Percentiles rank a stretch among this genome's conserved stretches.
Conservation (phyloP, 2,888 invertebrate species). For the Sphinx pinastri region DNA sequence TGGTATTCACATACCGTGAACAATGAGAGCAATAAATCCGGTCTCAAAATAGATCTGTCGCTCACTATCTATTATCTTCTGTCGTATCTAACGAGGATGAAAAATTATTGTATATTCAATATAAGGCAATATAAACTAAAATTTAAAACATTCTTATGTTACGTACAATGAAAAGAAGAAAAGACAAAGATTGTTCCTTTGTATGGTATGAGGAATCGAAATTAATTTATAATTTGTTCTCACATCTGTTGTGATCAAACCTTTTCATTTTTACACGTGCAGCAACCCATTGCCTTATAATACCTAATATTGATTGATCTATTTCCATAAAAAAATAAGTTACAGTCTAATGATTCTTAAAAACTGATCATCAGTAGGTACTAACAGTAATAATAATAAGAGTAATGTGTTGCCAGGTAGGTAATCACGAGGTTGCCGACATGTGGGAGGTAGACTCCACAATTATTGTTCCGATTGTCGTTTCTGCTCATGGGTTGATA, state of each 20-base stretch:
- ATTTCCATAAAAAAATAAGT: not conserved
- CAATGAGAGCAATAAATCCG: slow-evolving; percentile 8
- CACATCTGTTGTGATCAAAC: not conserved
- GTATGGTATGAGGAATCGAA: no score
- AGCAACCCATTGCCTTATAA: no score
- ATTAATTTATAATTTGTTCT: not conserved
- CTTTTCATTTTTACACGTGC: no score
- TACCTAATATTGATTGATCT: not conserved
- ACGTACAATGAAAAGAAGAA: not conserved
- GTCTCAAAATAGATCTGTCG: slow-evolving; percentile 3
- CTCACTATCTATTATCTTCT: slow-evolving; percentile 2
- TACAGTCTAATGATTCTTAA: not conserved
- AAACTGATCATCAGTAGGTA: slow-evolving; percentile 10
- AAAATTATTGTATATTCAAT: not conserved
- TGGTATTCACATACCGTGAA: not conserved
- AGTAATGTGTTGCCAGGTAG: no score
- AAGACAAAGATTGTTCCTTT: no score
- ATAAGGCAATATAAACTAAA: not conserved
- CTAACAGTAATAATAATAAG: slow-evolving; percentile 51
- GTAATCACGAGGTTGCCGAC: no score
- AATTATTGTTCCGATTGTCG: no score
- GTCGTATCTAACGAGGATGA: not conserved
- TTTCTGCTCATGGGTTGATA: no score
- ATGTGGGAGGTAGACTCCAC: no score
- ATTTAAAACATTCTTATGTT: no score